A percentile compares a stretch with the other conserved stretches of the same genome.
Evolutionary conservation across 1,140 invertebrate genomes (phyloP).

Genomic region (Pseudomyrmex dendroicus): DNA sequence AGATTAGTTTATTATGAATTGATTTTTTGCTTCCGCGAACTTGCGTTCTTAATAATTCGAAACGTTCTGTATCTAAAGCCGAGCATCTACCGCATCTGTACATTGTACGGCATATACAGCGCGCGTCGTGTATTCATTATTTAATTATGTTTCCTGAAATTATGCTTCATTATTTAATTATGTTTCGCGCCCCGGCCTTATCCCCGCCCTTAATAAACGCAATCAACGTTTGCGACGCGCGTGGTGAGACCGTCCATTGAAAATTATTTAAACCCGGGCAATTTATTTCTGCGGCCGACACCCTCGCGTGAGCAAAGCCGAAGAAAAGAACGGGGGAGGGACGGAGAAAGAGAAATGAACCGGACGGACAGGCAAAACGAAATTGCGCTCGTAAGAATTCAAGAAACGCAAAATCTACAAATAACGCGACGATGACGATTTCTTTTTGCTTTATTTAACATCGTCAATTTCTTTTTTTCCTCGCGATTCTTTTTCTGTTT

Average conservation of each 20-base stretch:
- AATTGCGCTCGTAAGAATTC: background rate
- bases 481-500: too few species aligned
- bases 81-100: too few species aligned
- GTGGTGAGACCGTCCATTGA: background rate
- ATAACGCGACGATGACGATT: conserved; percentile 14
- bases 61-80: too few species aligned
- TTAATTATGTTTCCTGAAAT: background rate
- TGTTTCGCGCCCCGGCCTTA: background rate
- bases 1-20: too few species aligned
- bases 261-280: conserved; percentile 38
- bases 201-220: background rate
- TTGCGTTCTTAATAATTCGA: too few species aligned
- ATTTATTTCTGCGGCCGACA: conserved; percentile 28
- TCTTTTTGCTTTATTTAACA: conserved; percentile 19
- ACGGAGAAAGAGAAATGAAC: background rate
- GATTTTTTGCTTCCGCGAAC: too few species aligned
- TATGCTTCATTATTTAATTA: background rate
- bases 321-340: conserved; percentile 7
- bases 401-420: conserved; percentile 8
- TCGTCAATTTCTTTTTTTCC: background rate
- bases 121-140: background rate
- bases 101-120: too few species aligned
- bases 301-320: background rate
- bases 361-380: background rate
- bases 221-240: background rate